A percentile compares a stretch with the other conserved stretches of the same genome.
phyloP scores from a whole-genome alignment of 2,888 invertebrate species.

The Crematogaster levior region DNA sequence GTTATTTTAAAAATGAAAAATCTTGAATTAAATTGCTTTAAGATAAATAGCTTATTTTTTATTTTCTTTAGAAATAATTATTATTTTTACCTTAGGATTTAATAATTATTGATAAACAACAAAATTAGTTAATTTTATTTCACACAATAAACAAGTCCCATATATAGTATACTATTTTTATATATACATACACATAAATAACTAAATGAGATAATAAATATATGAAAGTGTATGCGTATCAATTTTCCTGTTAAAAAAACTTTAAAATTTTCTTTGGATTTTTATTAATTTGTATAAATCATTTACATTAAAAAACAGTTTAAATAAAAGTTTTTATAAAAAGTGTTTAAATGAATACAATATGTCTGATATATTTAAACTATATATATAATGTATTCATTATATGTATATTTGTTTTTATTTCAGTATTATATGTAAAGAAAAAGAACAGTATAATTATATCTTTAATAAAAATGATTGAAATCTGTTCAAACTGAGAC shows the following conservation, averaged over 20 bases:
- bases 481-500: not conserved
- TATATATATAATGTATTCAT: no score
- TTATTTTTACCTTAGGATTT: not conserved
- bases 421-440: not conserved
- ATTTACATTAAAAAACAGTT: slow-evolving; percentile 8
- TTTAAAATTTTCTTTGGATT: not conserved
- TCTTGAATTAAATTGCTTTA: not conserved
- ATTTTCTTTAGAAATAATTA: not conserved
- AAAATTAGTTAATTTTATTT: slow-evolving; percentile 10
- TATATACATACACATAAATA: slow-evolving; percentile 8
- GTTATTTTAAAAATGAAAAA: not conserved
- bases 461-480: not conserved
- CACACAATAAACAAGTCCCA: not conserved
- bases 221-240: not conserved
- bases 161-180: slow-evolving; percentile 33
- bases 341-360: not conserved
- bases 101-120: slow-evolving; percentile 2
- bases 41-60: not conserved
- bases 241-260: not conserved
- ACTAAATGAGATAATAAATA: slow-evolving; percentile 10
- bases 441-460: not conserved
- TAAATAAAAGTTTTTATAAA: no score
- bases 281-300: not conserved
- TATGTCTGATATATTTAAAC: not conserved
- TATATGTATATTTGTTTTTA: no score